These are phyloP conservation scores for Capitulum mitella DNA, from an alignment of 2,888 invertebrate genomes.

Conservation along the genomic window DNA sequence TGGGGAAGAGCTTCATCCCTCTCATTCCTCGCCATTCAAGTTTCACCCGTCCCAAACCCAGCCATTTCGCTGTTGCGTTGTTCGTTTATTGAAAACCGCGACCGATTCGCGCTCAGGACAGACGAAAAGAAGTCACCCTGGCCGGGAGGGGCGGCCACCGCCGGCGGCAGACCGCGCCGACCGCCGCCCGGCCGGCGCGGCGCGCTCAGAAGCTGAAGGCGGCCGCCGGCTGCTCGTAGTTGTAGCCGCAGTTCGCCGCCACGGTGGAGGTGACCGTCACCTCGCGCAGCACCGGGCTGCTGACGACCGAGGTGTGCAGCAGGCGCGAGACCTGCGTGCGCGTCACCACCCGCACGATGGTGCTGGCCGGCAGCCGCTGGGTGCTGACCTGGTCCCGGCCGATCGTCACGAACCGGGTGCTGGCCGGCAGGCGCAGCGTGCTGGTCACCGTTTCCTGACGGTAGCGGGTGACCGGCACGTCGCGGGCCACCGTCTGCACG, in stretches of 20 bases:
- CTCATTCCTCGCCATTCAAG: no score
- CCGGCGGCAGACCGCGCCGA: no score
- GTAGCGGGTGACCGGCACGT: background rate
- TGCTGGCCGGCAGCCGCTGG: background rate
- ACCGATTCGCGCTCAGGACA: no score
- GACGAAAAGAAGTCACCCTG: no score
- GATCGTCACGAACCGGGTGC: background rate
- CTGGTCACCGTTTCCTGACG: background rate
- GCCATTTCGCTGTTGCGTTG: no score
- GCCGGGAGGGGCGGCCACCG: no score
- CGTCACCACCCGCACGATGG: background rate
- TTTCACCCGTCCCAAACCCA: no score
- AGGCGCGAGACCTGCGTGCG: background rate
- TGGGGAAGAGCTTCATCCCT: no score
- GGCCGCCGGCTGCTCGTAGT: background rate
- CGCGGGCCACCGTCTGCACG: background rate
- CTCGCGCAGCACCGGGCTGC: background rate
- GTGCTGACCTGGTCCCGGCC: background rate
- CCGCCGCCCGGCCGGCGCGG: no score
- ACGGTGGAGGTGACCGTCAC: background rate
- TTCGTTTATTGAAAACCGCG: no score
- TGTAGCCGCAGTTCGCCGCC: background rate
- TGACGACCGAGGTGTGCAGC: background rate
- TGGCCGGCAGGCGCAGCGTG: background rate
- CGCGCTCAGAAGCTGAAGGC: background rate